Evolutionary conservation across 1,140 invertebrate species (phyloP).

Genomic region (Bombus sibiricus): DNA sequence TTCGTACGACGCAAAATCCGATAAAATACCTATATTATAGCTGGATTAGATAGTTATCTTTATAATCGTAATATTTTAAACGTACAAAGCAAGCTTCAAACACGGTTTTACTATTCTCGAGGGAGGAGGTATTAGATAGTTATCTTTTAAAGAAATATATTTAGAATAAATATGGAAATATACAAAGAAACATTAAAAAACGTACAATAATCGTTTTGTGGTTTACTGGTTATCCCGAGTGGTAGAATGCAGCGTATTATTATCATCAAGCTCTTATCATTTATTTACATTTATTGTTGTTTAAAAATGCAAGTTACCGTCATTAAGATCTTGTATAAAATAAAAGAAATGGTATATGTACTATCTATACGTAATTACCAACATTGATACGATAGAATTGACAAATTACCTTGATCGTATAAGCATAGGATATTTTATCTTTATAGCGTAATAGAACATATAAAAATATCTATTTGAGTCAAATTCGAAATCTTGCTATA

Average conservation of each 20-base stretch:
- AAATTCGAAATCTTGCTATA: neutral
- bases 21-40: neutral
- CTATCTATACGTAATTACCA: neutral
- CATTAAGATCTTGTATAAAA: neutral
- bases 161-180: slow-evolving; percentile 30
- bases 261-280: neutral
- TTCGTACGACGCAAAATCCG: neutral
- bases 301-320: neutral
- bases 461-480: slow-evolving; percentile 26
- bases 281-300: slow-evolving; percentile 32
- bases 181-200: slow-evolving; percentile 3
- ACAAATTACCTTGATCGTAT: neutral
- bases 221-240: neutral
- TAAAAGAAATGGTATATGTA: neutral
- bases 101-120: neutral
- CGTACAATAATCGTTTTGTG: neutral
- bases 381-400: slow-evolving; percentile 6
- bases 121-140: neutral
- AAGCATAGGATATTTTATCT: neutral
- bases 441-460: neutral
- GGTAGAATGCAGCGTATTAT: neutral
- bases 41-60: neutral
- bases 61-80: neutral
- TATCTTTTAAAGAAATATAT: slow-evolving; percentile 1
- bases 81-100: neutral